These are phyloP conservation scores for Rotaria socialis DNA, from an alignment of 2,888 invertebrate genomes.

Conservation along the genomic window DNA sequence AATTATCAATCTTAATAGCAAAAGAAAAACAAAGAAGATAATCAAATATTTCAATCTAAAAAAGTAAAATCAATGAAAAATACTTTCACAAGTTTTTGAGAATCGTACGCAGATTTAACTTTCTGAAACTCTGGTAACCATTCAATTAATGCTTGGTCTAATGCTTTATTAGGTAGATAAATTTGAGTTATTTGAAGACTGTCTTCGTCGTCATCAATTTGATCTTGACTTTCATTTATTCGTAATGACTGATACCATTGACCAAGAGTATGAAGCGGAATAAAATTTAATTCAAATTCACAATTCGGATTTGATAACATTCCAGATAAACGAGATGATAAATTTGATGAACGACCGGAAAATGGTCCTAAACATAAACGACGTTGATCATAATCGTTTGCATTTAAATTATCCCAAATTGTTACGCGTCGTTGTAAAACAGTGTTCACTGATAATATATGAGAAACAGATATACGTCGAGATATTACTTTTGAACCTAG, in stretches of 20 bases:
- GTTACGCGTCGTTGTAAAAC: slow-evolving; percentile 77
- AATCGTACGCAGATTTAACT: background rate
- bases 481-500: slow-evolving; percentile 74
- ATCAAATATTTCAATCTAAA: too few relatives aligned
- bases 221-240: slow-evolving; percentile 24
- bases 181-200: background rate
- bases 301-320: slow-evolving; percentile 96
- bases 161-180: background rate
- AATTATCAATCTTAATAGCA: background rate
- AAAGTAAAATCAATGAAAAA: too few relatives aligned
- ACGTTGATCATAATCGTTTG: slow-evolving; percentile 97
- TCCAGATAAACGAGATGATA: slow-evolving; percentile 82
- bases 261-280: slow-evolving; percentile 86
- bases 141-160: background rate
- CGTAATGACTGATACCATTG: slow-evolving; percentile 72
- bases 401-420: slow-evolving; percentile 67
- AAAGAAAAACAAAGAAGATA: too few relatives aligned
- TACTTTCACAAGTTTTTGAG: background rate
- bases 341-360: slow-evolving; percentile 72
- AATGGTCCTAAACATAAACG: slow-evolving; percentile 81
- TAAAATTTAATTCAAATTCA: slow-evolving; percentile 93
- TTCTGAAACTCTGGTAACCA: slow-evolving; percentile 26
- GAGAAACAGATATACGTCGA: slow-evolving; percentile 76
- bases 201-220: background rate
- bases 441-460: slow-evolving; percentile 83